Evolutionary conservation across 2,797 vertebrate genomes (phyloP), one percentile per base, ranked within the genome.

Genomic region (Novumbra hubbsi): DNA sequence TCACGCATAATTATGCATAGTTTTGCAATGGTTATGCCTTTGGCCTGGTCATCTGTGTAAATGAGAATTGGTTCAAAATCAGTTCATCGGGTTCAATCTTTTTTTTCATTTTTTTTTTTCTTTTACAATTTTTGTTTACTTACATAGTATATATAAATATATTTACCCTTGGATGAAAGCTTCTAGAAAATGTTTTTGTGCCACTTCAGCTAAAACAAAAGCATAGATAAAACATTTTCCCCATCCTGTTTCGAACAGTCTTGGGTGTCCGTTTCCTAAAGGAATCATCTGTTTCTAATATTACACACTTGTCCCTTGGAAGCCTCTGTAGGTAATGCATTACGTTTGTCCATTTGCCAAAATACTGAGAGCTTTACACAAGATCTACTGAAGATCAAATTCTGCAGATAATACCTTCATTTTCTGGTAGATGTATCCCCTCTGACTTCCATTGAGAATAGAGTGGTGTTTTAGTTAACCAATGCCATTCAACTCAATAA

Each of bases 221-320:
- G 82, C 83, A 66, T 81, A 74, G 55, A 84, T 79, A 80, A 82
- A 86, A 74, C 68, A 68, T 74, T 80, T 70, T 21, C 67, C 80
- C 67, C 66, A 21, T 78, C 76, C 76, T 82, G 77, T 80, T 79
- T 72, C 84, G 81, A 84, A 84, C 83, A 76, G 81, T 89, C 81
- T 83, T 62, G 68, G 84, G 85, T 84, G 76, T 87, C 82, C 34
- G 79, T 85, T 85, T 84, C 68, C 84, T 80, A 89, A 89, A 87
- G 71, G 48, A 84, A 86, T 91, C 92, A 94, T 94, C 91, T 94
- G 93, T 90, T 93, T 88, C 82, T 91, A 89, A 94, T 93, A 92
- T 91, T 87, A 81, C 90, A 91, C 90, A 91, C 88, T 91, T 89
- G 83, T 90, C 87, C 83, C 78, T 82, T 88, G 83, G 83, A 89